Evolutionary conservation across 1,140 invertebrate genomes (phyloP).

Genomic region (Lepidotrigona ventralis): DNA sequence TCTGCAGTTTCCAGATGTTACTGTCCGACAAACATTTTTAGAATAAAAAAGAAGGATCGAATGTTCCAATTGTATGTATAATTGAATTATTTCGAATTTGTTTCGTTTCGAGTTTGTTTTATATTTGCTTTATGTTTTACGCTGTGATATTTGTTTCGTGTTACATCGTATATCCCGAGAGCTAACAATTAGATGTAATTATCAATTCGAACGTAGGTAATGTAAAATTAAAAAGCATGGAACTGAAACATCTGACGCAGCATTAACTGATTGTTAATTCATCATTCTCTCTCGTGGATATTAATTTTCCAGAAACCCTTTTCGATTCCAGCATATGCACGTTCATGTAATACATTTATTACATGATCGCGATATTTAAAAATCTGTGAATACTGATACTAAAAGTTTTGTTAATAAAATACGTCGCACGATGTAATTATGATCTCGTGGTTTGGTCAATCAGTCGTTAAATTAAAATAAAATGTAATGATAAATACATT

Average conservation of each 20-base stretch:
- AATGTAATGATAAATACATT: not conserved
- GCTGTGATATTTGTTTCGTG: too few relatives aligned
- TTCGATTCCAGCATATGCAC: too few relatives aligned
- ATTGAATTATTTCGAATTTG: too few relatives aligned
- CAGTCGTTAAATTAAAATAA: not conserved
- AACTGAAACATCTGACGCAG: not conserved
- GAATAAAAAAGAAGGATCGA: too few relatives aligned
- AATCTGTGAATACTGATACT: not conserved
- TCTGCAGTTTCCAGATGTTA: too few relatives aligned
- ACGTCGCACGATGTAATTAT: not conserved
- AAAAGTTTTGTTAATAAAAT: not conserved
- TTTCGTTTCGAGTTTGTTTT: too few relatives aligned
- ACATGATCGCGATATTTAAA: not conserved
- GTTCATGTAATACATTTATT: not conserved
- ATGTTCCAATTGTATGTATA: too few relatives aligned
- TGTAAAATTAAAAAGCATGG: not conserved
- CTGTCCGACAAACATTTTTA: too few relatives aligned
- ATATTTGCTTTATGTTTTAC: too few relatives aligned
- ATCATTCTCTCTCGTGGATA: not conserved
- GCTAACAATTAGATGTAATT: not conserved
- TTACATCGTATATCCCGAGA: too few relatives aligned
- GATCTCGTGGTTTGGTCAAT: not conserved
- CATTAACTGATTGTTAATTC: not conserved
- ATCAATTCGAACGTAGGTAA: not conserved
- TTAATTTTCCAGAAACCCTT: not conserved